Evolutionary conservation across 2,888 invertebrate species (phyloP).

Genomic region (Dicycla oo): DNA sequence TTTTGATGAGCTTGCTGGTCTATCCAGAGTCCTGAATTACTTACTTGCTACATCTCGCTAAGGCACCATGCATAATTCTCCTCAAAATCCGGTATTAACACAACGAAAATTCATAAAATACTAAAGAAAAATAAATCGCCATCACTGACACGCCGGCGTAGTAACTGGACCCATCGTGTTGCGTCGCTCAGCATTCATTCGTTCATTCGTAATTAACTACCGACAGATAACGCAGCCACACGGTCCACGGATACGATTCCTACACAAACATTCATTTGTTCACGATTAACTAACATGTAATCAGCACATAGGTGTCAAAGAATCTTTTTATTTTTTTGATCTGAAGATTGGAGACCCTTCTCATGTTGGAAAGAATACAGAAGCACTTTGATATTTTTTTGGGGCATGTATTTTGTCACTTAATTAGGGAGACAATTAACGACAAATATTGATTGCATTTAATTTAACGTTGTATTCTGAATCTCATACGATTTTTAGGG

Average conservation of each 20-base stretch:
- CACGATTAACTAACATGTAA: slow-evolving; percentile 52
- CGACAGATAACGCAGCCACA: slow-evolving; percentile 50
- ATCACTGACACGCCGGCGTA: slow-evolving; percentile 18
- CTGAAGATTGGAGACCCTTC: slow-evolving; percentile 19
- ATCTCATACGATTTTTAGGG: neutral
- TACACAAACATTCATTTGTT: slow-evolving; percentile 59
- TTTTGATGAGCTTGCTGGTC: too few relatives aligned
- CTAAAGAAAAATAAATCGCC: slow-evolving; percentile 6
- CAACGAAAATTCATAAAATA: too few relatives aligned
- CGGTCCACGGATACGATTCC: slow-evolving; percentile 43
- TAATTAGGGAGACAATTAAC: slow-evolving; percentile 38
- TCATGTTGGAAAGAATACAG: slow-evolving; percentile 38
- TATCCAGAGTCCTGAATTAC: too few relatives aligned
- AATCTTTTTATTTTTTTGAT: slow-evolving; percentile 3
- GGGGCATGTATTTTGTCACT: neutral
- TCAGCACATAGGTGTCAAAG: slow-evolving; percentile 47
- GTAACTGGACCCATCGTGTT: slow-evolving; percentile 45
- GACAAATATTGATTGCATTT: slow-evolving; percentile 16
- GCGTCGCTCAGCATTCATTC: slow-evolving; percentile 44
- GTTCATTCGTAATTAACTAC: slow-evolving; percentile 62
- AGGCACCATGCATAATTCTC: too few relatives aligned
- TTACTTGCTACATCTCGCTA: too few relatives aligned
- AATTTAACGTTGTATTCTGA: neutral
- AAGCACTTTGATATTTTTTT: slow-evolving; percentile 33
- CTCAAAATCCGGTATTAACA: too few relatives aligned